phyloP scores from a whole-genome alignment of 2,797 vertebrate species.

The Hemibagrus guttatus region DNA sequence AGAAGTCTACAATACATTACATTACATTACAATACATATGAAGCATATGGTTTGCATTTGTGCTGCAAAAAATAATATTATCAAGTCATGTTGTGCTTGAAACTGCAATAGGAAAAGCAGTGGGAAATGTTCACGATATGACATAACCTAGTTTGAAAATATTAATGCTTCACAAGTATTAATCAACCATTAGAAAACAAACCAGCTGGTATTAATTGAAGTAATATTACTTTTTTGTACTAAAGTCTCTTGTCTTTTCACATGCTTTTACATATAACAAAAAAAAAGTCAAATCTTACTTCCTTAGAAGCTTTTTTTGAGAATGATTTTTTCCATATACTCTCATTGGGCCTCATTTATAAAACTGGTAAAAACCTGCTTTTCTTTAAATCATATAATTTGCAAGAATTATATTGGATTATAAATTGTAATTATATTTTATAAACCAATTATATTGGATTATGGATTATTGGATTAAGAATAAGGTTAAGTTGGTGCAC shows the following conservation, averaged over 20 bases:
- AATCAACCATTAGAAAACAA: background rate
- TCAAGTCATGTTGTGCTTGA: background rate
- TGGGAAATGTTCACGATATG: background rate
- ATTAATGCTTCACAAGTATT: background rate
- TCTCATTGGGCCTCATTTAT: background rate
- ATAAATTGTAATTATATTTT: too few relatives aligned
- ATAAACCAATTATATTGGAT: too few relatives aligned
- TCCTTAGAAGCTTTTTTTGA: background rate
- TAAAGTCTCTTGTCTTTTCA: background rate
- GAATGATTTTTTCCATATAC: background rate
- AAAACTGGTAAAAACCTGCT: background rate
- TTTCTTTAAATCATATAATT: too few relatives aligned
- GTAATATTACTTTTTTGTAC: background rate
- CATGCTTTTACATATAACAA: background rate
- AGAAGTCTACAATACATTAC: background rate
- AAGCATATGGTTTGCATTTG: background rate
- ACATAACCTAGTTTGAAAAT: background rate
- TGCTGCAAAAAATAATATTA: background rate
- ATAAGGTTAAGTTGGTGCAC: too few relatives aligned
- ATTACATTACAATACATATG: background rate
- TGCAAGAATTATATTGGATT: too few relatives aligned
- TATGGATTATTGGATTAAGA: too few relatives aligned
- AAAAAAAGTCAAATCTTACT: background rate
- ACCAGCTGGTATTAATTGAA: background rate
- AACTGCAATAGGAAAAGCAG: background rate